Evolutionary conservation across 2,888 invertebrate species (phyloP).

Genomic region (Euzophera pinguis): DNA sequence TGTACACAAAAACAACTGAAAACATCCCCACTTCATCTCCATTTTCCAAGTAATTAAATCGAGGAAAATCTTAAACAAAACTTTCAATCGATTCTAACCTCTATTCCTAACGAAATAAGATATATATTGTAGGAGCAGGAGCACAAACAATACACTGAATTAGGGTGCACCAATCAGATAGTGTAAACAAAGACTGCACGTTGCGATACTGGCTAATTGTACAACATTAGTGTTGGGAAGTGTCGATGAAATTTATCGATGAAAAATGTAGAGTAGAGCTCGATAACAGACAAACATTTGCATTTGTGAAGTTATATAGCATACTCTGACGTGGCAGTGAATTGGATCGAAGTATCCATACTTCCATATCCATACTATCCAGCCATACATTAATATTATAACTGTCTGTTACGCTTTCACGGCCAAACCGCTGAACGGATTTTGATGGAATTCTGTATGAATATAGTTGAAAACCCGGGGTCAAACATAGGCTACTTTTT

Average conservation of each 20-base stretch:
- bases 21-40: constrained; percentile 1
- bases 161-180: constrained; percentile 11
- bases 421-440: too few relatives aligned
- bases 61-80: background rate
- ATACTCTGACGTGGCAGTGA: too few relatives aligned
- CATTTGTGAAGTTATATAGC: background rate
- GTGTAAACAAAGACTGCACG: constrained; percentile 22
- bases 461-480: too few relatives aligned
- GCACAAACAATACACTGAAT: background rate
- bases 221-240: constrained; percentile 18
- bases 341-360: too few relatives aligned
- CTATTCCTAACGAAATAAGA: background rate
- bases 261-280: background rate
- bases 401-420: too few relatives aligned
- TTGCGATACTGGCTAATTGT: constrained; percentile 24
- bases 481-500: too few relatives aligned
- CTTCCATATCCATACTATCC: too few relatives aligned
- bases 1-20: too few relatives aligned
- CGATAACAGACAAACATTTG: background rate
- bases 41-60: constrained; percentile 6
- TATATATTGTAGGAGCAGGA: background rate
- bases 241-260: background rate
- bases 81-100: background rate
- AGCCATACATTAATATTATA: too few relatives aligned
- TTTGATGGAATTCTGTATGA: too few relatives aligned